phyloP scores from a whole-genome alignment of 1,140 invertebrate species.

The Heliconius hermathena region DNA sequence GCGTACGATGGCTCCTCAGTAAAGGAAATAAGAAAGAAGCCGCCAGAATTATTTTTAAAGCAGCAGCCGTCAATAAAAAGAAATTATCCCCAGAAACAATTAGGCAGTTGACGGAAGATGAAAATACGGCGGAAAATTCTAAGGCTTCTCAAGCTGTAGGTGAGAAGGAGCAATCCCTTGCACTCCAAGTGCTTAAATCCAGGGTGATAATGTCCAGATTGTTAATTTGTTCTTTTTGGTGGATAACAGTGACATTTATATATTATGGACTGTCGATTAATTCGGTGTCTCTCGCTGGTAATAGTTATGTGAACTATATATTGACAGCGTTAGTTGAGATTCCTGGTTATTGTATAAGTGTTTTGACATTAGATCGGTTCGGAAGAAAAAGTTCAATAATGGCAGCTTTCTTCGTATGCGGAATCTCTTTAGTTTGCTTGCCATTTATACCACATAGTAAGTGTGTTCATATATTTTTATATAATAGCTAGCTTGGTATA shows the following conservation, averaged over 20 bases:
- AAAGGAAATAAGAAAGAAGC: slow-evolving; percentile 86
- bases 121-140: background rate
- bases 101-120: slow-evolving; percentile 55
- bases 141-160: background rate
- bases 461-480: slow-evolving; percentile 28
- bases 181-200: slow-evolving; percentile 81
- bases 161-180: slow-evolving; percentile 16
- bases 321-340: slow-evolving; percentile 38
- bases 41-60: slow-evolving; percentile 83
- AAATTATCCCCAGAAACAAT: slow-evolving; percentile 63
- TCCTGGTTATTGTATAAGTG: slow-evolving; percentile 35
- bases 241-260: slow-evolving; percentile 37
- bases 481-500: too few relatives aligned
- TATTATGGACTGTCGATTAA: slow-evolving; percentile 43
- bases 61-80: slow-evolving; percentile 84
- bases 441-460: slow-evolving; percentile 57
- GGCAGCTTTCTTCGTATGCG: slow-evolving; percentile 36
- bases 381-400: slow-evolving; percentile 37
- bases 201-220: slow-evolving; percentile 80
- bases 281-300: slow-evolving; percentile 39
- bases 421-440: slow-evolving; percentile 33
- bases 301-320: slow-evolving; percentile 41
- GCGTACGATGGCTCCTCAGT: slow-evolving; percentile 81
- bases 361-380: slow-evolving; percentile 36
- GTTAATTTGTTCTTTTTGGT: slow-evolving; percentile 37